Base-by-base conservation (phyloP, 2,888 invertebrate species). In the Cheilosia grossa region DNA sequence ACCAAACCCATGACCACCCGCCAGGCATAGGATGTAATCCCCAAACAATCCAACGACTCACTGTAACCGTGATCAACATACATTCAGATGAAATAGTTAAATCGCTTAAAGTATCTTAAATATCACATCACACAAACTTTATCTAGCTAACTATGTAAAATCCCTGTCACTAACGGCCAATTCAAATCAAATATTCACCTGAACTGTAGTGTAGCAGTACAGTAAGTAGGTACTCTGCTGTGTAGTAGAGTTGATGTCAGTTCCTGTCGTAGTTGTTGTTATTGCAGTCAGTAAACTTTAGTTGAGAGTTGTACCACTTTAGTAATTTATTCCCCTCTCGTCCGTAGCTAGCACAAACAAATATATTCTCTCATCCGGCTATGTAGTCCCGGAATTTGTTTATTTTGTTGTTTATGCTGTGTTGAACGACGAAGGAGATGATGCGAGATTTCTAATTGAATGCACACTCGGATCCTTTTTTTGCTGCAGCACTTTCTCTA, bases 281-380 rank as follows among this genome's bases (percentile, higher is more conserved):
- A 80, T 13, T 54, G 21, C 19, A 56, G 54, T 1, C 61, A 72
- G 78, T 66, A 63, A 77, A 73, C 73, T 80, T 67, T 69, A 72
- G 74, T 78, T 81, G 80, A 82, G 47, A 19, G 37, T 37, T 27
- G 78, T 85, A 73, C 73, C 73, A 86, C 75, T 86, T 78, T 56
- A 85, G 80, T 77, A 80, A 86, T 86, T 87, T 87, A 82, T 86
- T 88, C 87, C 75, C 87, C 86, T 82, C 81, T 85, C 85, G 80
- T 87, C 64, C 44, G 66, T 54, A 51, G 24, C 24, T 6, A 54
- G 73, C 58, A 73, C 66, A 70, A 79, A 64, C 54, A 66, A 70
- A 61, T 64, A 70, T 47, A 19, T 17, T 75, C 64, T 77, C 74
- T 73, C 86, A 85, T 86, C 70, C 80, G 80, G 80, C 53, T 64